These are phyloP conservation scores for Balaeniceps rex DNA, from an alignment of 2,113 vertebrate genomes.

Conservation along the genomic window DNA sequence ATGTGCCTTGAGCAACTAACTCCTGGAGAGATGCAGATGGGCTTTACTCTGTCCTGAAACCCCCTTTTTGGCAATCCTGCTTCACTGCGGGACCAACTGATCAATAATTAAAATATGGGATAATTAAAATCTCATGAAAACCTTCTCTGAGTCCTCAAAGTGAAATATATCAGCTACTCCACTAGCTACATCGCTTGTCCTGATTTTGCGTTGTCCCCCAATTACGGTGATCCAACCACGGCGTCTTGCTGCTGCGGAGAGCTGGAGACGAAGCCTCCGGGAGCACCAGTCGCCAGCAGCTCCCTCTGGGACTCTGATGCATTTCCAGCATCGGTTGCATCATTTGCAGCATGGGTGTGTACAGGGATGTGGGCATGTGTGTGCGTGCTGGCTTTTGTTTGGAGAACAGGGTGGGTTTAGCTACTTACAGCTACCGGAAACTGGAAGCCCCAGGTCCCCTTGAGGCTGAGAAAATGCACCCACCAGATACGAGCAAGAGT, in stretches of 20 bases:
- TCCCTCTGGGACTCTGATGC: conserved; percentile 42
- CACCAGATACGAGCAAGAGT: not conserved
- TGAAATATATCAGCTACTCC: not conserved
- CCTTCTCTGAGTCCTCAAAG: not conserved
- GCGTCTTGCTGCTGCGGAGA: not conserved
- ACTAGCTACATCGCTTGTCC: not conserved
- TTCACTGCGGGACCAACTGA: not conserved
- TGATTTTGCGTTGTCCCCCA: not conserved
- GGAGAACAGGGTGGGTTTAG: not conserved
- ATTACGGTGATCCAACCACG: accelerated
- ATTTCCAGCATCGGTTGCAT: conserved; percentile 60
- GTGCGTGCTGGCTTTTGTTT: not conserved
- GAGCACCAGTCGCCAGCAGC: not conserved
- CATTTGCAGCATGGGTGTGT: not conserved
- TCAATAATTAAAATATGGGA: not conserved
- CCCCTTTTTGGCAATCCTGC: not conserved
- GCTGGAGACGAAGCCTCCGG: not conserved
- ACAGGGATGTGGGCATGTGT: accelerated
- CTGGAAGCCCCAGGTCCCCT: not conserved
- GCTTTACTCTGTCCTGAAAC: not conserved
- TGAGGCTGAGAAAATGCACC: not conserved
- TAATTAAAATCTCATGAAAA: conserved; percentile 21
- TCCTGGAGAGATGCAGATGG: not conserved
- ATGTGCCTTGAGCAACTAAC: not conserved
- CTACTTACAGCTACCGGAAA: not conserved